Evolutionary conservation across 92 coral and sea anemone species (phyloP), one percentile per base, ranked within the genome.

Genomic region (Paragorgia papillata): DNA sequence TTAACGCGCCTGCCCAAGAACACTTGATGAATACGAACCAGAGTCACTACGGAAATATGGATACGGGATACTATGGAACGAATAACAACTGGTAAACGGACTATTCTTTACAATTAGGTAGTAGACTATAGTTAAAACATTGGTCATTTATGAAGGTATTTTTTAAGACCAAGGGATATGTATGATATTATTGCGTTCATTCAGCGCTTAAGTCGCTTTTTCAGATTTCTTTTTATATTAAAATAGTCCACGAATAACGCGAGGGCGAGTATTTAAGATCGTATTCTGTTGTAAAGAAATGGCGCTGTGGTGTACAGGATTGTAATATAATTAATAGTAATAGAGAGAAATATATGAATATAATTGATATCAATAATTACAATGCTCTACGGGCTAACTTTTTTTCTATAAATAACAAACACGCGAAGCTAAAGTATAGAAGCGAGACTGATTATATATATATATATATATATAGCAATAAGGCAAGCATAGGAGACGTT

Each of bases 1-100:
- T 87, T 7, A 71, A 71, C 32, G 19, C 57, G 10, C 59, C 53
- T n/a, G 53, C 17, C 78, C 78, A 53, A 54, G 78, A 71, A 31
- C 78, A 53, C 54, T 53, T 71, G 32, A 30, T 71, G 63, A 71
- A 71, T 64, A n/a, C 78, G 26, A 51, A 31, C 14, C 76, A 48
- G 50, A 29, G 40, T 1, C 76, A 69, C 32, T 71, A 71, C 51
- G 75, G 75, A 46, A 71, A 71, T 43, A 51, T 71, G 12, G 78
- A 71, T 12, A 30, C 62, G 13, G 78, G 78, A 9, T 71, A 26
- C 61, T 71, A 53, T 37, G 62, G 54, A 18, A 15, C 73, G 28
- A 66, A 18, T 29, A 46, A 68, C 37, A 71, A 37, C 65, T 71
- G 78, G 78, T 71, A 32, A 68, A 66, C 15, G 65, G 27, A 63